Conservation (phyloP, 2,113 vertebrate genomes). For the Casuarius casuarius region DNA sequence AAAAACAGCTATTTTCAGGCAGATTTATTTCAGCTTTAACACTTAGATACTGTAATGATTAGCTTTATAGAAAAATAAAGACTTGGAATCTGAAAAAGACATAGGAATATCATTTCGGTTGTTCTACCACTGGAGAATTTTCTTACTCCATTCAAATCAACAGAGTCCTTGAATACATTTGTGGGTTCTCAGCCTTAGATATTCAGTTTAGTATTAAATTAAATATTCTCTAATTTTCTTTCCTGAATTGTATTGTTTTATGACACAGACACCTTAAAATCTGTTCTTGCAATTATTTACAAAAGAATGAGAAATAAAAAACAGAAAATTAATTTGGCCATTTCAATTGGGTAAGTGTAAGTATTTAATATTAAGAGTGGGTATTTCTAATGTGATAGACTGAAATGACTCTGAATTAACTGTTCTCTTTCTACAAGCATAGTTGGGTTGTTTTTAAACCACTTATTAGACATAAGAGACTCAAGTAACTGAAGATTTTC, state of each 20-base stretch:
- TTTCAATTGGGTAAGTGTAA: background rate
- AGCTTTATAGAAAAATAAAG: no score
- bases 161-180: background rate
- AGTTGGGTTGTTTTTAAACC: background rate
- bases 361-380: background rate
- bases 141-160: background rate
- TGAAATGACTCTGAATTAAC: background rate
- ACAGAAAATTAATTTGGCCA: background rate
- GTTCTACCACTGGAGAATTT: background rate
- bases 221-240: background rate
- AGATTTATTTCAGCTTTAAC: background rate
- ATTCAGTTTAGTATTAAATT: background rate
- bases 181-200: background rate
- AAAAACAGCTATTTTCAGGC: constrained; percentile 6
- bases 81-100: background rate
- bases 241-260: background rate
- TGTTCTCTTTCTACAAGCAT: background rate
- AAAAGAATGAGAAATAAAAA: background rate
- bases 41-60: background rate
- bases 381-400: background rate
- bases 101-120: background rate
- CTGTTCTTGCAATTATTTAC: background rate
- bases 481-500: background rate
- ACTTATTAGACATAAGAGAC: background rate
- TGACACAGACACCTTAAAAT: background rate